Percentiles rank a stretch among this genome's conserved stretches.
Evolutionary conservation across 1,140 invertebrate genomes (phyloP).

Genomic region (Harpegnathos saltator): DNA sequence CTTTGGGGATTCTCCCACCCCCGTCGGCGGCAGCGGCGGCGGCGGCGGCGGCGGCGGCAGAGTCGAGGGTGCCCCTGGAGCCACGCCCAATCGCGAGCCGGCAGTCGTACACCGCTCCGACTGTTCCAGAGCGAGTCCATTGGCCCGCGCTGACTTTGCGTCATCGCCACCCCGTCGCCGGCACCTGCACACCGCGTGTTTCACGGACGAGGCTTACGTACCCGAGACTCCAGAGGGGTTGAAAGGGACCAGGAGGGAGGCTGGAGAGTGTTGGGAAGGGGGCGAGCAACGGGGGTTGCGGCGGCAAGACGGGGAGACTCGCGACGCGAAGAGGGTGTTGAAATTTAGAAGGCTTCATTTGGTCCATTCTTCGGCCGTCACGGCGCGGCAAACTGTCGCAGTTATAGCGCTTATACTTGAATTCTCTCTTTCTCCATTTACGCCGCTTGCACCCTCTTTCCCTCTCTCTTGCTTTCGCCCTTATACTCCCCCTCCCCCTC

Average conservation of each 20-base stretch:
- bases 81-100: slow-evolving; percentile 81
- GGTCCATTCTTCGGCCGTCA: slow-evolving; percentile 79
- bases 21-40: slow-evolving; percentile 8
- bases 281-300: slow-evolving; percentile 17
- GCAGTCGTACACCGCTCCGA: slow-evolving; percentile 76
- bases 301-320: slow-evolving; percentile 47
- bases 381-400: slow-evolving; percentile 51
- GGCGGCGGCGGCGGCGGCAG: slow-evolving; percentile 6
- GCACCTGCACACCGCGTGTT: slow-evolving; percentile 71
- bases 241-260: neutral
- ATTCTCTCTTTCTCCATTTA: slow-evolving; percentile 37
- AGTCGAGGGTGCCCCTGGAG: slow-evolving; percentile 60
- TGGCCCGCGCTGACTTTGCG: slow-evolving; percentile 83
- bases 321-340: slow-evolving; percentile 77
- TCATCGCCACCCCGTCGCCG: slow-evolving; percentile 77
- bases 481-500: neutral
- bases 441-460: neutral
- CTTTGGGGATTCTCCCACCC: slow-evolving; percentile 73
- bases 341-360: slow-evolving; percentile 85
- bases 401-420: slow-evolving; percentile 66
- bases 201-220: slow-evolving; percentile 70
- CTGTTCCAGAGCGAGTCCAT: slow-evolving; percentile 80
- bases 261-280: neutral
- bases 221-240: slow-evolving; percentile 41
- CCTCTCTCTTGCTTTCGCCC: neutral